Evolutionary conservation across 2,888 invertebrate genomes (phyloP), one percentile per base, ranked within the genome.

Genomic region (Pseudococcus longispinus): DNA sequence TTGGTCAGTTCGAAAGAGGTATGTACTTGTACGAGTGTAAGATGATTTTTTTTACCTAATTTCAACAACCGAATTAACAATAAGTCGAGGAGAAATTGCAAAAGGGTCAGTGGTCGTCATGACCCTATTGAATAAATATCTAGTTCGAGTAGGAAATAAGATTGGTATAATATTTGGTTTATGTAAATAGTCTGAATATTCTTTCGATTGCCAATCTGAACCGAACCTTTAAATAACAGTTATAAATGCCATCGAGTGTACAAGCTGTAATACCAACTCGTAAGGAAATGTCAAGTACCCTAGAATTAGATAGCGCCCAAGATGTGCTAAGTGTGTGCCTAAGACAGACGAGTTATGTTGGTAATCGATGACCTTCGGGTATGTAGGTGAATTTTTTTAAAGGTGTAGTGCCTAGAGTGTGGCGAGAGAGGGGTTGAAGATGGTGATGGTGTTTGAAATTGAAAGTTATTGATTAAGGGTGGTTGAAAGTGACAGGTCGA

Each of bases 271-370:
- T 65, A 65, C 3, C 65, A 65, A 29, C 70, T 60, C 60, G 60
- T 23, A 70, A 29, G 70, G 70, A 70, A 70, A 70, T 70, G 70
- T 70, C 70, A 70, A 70, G 70, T 70, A 70, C 70, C 70, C 70
- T 70, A 32, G 70, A 29, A 70, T 70, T 70, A 70, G 1, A 32
- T 70, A 18, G 29, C 70, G 6, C 18, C 15, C 29, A 32, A 60
- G 60, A 32, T 70, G 70, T 70, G 60, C 70, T 29, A 70, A 32
- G 29, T 70, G 70, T 70, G 70, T 26, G 29, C 70, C 70, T 29
- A 5, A 23, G 23, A 60, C 23, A 23, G 23, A 23, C 60, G 60
- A 29, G 70, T 29, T 70, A 18, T 70, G 29, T 70, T 13, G 70
- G 70, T 70, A 70, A 70, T 29, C 29, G 29, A 70, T 29, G 29